Evolutionary conservation across 2,888 invertebrate genomes (phyloP).

Genomic region (Caenorhabditis wallacei): DNA sequence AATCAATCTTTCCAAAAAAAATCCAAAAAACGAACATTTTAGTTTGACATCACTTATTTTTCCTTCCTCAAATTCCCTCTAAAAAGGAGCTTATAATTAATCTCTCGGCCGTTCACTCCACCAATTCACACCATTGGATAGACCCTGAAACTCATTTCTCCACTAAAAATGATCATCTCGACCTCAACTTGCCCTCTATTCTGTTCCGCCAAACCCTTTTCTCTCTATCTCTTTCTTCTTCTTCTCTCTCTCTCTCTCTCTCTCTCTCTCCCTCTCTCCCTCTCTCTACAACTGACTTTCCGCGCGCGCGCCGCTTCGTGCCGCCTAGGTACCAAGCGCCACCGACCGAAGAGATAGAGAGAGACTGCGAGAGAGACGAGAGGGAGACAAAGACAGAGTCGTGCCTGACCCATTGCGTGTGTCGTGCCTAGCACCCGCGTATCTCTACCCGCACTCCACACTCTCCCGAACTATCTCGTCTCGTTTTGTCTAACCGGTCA

Average conservation of each 20-base stretch:
- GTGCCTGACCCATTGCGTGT: conserved; percentile 64
- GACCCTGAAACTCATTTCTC: neutral
- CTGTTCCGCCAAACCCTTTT: conserved; percentile 1
- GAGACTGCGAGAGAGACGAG: conserved; percentile 8
- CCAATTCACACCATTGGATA: too few relatives aligned
- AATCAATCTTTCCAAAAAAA: too few relatives aligned
- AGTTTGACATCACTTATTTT: too few relatives aligned
- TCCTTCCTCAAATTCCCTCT: too few relatives aligned
- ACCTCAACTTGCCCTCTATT: conserved; percentile 53
- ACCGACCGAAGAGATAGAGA: neutral
- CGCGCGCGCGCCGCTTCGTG: conserved; percentile 62
- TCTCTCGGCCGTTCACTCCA: too few relatives aligned
- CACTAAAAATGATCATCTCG: conserved; percentile 18
- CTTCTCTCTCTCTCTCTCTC: neutral
- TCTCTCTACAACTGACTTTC: conserved; percentile 30
- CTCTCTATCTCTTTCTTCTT: neutral
- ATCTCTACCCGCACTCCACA: neutral
- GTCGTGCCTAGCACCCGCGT: conserved; percentile 61
- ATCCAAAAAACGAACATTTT: too few relatives aligned
- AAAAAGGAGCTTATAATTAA: too few relatives aligned
- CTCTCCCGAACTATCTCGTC: neutral
- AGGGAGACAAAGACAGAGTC: conserved; percentile 36
- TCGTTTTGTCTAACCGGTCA: conserved; percentile 24
- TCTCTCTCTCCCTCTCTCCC: neutral
- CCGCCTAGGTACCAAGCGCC: conserved; percentile 60